phyloP scores from a whole-genome alignment of 2,888 invertebrate genomes.

The Ptilodon capucinus region DNA sequence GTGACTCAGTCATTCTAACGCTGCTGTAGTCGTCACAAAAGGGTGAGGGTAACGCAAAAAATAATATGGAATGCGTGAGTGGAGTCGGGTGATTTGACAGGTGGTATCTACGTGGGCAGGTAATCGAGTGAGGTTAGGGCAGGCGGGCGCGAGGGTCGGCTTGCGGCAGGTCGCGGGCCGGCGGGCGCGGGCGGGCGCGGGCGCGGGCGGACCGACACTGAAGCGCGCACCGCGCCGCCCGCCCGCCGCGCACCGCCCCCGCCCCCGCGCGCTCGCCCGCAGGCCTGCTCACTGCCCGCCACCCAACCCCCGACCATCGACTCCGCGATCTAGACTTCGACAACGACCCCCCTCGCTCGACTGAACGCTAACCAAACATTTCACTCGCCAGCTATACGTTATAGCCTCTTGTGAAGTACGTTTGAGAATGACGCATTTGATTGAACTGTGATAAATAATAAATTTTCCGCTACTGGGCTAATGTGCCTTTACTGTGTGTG shows the following conservation, averaged over 20 bases:
- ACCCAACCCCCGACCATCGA: constrained; percentile 29
- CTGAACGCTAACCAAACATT: constrained; percentile 19
- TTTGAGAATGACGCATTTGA: too few relatives aligned
- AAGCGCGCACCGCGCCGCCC: constrained; percentile 69
- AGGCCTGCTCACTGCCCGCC: constrained; percentile 27
- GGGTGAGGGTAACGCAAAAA: constrained; percentile 6
- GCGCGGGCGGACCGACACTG: constrained; percentile 78
- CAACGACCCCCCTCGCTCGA: constrained; percentile 40
- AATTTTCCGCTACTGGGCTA: too few relatives aligned
- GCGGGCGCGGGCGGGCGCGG: constrained; percentile 74
- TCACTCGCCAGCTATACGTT: constrained; percentile 5
- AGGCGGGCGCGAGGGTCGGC: constrained; percentile 52
- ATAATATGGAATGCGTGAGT: constrained; percentile 22
- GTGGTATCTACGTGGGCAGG: constrained; percentile 52
- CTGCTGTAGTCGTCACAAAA: constrained; percentile 18
- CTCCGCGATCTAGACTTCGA: constrained; percentile 56
- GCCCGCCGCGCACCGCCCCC: constrained; percentile 43
- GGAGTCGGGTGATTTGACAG: constrained; percentile 49
- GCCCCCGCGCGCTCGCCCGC: constrained; percentile 35
- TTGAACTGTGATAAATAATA: too few relatives aligned
- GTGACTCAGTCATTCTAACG: constrained; percentile 23
- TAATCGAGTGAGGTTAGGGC: constrained; percentile 69
- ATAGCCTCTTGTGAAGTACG: background rate
- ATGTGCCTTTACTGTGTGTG: too few relatives aligned
- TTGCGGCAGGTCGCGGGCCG: constrained; percentile 69